Conservation (phyloP, 92 coral and sea anemone genomes). For the Bergia sp. region DNA sequence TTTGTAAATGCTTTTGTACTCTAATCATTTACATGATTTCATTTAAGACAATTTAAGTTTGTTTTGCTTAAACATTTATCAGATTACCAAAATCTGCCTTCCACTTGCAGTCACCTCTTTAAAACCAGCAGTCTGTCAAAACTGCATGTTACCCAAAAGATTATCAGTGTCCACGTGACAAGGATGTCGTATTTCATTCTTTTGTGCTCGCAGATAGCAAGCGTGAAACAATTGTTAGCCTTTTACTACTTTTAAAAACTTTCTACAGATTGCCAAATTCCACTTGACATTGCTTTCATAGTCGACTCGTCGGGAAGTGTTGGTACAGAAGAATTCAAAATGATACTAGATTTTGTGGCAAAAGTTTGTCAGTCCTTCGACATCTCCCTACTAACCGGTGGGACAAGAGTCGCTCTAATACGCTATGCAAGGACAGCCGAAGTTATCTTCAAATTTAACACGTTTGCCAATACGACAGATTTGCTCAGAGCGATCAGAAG, state of each 20-base stretch:
- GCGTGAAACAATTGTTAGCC: neutral
- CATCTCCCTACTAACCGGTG: conserved; percentile 39
- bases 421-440: conserved; percentile 50
- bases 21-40: too few relatives aligned
- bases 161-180: too few relatives aligned
- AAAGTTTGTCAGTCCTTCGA: conserved; percentile 56
- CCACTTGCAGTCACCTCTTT: too few relatives aligned
- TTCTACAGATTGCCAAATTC: conserved; percentile 63
- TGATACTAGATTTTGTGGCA: conserved; percentile 55
- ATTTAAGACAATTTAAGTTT: neutral
- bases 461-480: conserved; percentile 47
- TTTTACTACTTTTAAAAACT: neutral
- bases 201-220: neutral
- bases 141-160: too few relatives aligned
- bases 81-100: neutral
- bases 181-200: too few relatives aligned
- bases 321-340: conserved; percentile 28
- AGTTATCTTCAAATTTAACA: conserved; percentile 60
- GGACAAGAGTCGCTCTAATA: conserved; percentile 70
- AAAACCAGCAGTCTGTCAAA: too few relatives aligned
- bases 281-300: conserved; percentile 68
- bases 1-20: too few relatives aligned
- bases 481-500: conserved; percentile 49
- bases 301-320: conserved; percentile 76
- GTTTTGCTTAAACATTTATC: too few relatives aligned